Evolutionary conservation across 2,797 vertebrate genomes (phyloP), one percentile per base, ranked within the genome.

Genomic region (Holocentrus rufus): DNA sequence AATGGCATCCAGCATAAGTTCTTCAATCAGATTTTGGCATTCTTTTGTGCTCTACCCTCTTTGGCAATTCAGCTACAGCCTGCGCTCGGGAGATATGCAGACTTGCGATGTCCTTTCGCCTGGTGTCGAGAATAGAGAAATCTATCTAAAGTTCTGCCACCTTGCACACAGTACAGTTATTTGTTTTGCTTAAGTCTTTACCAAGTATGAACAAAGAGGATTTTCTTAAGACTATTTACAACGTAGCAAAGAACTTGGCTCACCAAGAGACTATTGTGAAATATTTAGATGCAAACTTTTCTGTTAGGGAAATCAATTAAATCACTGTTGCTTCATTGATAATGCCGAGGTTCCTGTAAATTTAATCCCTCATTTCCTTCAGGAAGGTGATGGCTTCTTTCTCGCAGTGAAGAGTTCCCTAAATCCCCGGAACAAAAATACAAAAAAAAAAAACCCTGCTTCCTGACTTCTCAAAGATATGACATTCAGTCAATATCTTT

Each of bases 51-150:
- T 23, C 39, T 47, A 2, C 23, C 61, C 47, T 59, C 63, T 63
- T 79, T 76, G 81, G 76, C 82, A 64, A 47, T 70, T 69, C 75
- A 74, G 66, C 74, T 42, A 10, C 25, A 47, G 89, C 56, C 81
- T 88, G 87, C 0, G 20, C 54, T 70, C 68, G 46, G 52, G 64
- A 89, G 85, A 88, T 83, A 88, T 60, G 84, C 80, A 42, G 77
- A 55, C 75, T 76, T 46, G n/a, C 30, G 46, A 69, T 13, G 62
- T 42, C 58, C 46, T 69, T 72, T 0, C 20, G 30, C 49, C 52
- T 67, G 42, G 17, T 17, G 25, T 31, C 8, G 58, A 65, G 70
- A 75, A 79, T 47, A 76, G 52, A 79, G 57, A 71, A 73, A 58
- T 85, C 53, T 22, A 70, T 73, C 74, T 75, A 1, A 46, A 70